phyloP scores from a whole-genome alignment of 30 jellyfish, hydroid and myxozoan genomes.

The Hydra vulgaris region DNA sequence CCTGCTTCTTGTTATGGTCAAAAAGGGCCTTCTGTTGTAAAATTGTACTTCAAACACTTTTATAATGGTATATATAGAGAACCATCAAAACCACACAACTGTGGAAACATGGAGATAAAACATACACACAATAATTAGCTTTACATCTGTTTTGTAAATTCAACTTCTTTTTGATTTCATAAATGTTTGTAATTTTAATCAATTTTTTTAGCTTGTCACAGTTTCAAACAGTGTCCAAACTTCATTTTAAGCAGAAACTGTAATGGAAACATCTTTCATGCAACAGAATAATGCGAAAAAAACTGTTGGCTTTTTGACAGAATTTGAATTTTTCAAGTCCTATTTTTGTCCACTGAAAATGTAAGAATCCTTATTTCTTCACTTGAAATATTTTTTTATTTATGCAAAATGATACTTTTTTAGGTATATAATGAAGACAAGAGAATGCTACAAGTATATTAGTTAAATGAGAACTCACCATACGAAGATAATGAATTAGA shows the following conservation, averaged over 20 bases:
- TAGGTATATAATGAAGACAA: background rate
- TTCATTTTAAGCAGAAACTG: background rate
- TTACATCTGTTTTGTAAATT: background rate
- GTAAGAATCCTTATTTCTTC: background rate
- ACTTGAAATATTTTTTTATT: background rate
- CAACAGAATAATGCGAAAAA: background rate
- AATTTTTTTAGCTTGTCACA: background rate
- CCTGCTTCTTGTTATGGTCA: background rate
- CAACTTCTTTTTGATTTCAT: background rate
- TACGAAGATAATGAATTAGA: background rate
- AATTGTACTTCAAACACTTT: background rate
- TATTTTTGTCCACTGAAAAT: background rate
- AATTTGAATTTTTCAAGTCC: background rate
- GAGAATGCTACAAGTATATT: background rate
- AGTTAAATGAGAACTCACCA: background rate
- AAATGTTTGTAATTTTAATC: background rate
- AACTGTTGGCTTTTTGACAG: background rate
- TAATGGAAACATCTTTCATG: background rate
- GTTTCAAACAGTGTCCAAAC: background rate
- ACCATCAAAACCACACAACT: background rate
- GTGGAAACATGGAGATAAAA: background rate
- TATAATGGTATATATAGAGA: background rate
- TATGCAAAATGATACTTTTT: background rate
- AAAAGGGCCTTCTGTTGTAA: background rate
- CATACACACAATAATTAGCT: background rate